phyloP scores from a whole-genome alignment of 1,140 invertebrate species.

The Branchinecta lynchi region DNA sequence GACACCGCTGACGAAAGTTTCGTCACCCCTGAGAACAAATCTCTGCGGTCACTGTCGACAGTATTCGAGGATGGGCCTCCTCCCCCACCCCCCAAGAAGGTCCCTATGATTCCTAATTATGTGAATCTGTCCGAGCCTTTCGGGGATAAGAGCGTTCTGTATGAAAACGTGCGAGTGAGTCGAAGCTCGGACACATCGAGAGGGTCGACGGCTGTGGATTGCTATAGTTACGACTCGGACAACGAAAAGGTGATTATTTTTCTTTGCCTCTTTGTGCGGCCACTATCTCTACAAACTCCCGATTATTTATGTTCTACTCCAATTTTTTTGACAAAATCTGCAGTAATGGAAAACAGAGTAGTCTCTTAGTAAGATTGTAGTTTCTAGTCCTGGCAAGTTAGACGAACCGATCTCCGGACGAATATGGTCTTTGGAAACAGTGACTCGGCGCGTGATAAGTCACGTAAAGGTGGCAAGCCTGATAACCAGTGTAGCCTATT shows the following conservation, averaged over 20 bases:
- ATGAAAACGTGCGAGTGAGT: not conserved
- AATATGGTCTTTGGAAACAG: too few relatives aligned
- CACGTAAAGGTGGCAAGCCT: too few relatives aligned
- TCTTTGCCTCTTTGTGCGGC: not conserved
- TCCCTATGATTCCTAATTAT: not conserved
- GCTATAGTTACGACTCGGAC: not conserved
- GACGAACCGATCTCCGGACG: too few relatives aligned
- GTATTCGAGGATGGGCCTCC: not conserved
- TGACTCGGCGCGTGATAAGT: too few relatives aligned
- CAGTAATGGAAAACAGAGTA: too few relatives aligned
- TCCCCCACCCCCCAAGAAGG: not conserved
- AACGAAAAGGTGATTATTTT: conserved; percentile 3
- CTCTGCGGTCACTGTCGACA: not conserved
- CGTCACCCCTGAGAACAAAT: not conserved
- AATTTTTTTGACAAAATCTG: too few relatives aligned
- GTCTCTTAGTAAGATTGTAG: too few relatives aligned
- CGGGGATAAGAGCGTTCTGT: not conserved
- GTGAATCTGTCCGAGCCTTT: not conserved
- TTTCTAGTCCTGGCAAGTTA: too few relatives aligned
- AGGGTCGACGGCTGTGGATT: not conserved
- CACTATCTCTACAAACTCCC: too few relatives aligned
- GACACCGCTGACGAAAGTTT: not conserved
- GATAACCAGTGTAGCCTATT: too few relatives aligned
- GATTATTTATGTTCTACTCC: too few relatives aligned
- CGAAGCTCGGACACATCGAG: not conserved